Base-by-base conservation (phyloP, 2,888 invertebrate genomes). In the Zonitis immaculata region DNA sequence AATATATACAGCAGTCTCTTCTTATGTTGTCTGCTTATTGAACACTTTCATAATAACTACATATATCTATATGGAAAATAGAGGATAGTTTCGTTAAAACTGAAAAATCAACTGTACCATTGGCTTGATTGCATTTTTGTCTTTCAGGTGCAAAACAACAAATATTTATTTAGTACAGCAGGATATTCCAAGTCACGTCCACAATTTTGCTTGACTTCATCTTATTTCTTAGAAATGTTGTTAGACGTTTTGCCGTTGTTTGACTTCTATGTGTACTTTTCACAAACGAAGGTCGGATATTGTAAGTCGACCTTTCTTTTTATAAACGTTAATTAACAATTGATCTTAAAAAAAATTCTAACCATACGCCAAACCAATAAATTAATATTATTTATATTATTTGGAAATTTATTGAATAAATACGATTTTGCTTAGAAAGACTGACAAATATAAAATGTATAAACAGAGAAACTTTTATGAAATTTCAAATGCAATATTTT, bases 131-230 rank as follows among this genome's bases (percentile, higher is more conserved):
- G 22, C 20, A 6, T 39, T 11, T n/a, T 39, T 11, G 18, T 20
- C 27, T 45, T 42, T 35, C 51, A 54, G 51, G 54, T 54, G 51
- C 35, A 51, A 49, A 47, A 51, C 49, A 51, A 51, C 55, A 55
- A 51, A 55, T 49, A 48, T 51, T 55, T 55, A 46, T 32, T 20
- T 51, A 49, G 44, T 42, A 39, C 22, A n/a, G 42, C 20, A 42
- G 49, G 45, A 22, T 55, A 55, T 55, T 55, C 49, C 51, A 27
- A 51, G 55, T 48, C 55, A 55, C 55, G 55, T 55, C 46, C 55
- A 47, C 46, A 44, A 44, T 55, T 55, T 55, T 55, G 49, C 55
- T 55, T 55, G 49, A 55, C 55, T 55, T 55, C 48, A 55, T 55
- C 44, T 55, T 55, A 51, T 51, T 49, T 46, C 51, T 55, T 49